Base-by-base conservation (phyloP, 2,113 vertebrate species). In the Tachuris rubrigastra region DNA sequence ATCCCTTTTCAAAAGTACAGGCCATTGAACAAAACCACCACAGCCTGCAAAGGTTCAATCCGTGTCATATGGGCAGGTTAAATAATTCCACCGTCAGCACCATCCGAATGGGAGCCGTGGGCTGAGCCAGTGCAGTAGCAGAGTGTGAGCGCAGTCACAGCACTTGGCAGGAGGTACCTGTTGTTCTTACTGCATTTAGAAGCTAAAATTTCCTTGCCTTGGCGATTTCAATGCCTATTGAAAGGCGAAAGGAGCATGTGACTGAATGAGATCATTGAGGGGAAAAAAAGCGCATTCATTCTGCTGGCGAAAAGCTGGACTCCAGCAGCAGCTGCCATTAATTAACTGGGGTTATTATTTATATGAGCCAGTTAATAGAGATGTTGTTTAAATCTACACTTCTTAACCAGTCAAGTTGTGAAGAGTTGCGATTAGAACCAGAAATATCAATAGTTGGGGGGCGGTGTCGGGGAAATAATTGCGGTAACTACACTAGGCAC, bases 341-440 rank as follows among this genome's bases (percentile, higher is more conserved):
- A 92, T 96, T 96, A 95, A 81, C 85, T 41, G 66, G 85, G 71
- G 55, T 94, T 92, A 92, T 96, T 89, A 93, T 92, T 96, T 94
- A 75, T 65, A 30, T 58, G 49, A 92, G 85, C 60, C 41, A 39
- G 49, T 90, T 93, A 95, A 89, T 83, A 87, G 77, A 81, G 92
- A 53, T 62, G 92, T 50, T 92, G 62, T 76, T 86, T 93, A 89
- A 87, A 86, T 82, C 63, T 85, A 55, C 71, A 46, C 44, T 87
- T 55, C 33, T 92, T 86, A 86, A 28, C 60, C 60, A 78, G 74
- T 72, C 83, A 42, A 35, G 65, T 96, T 95, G 75, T 68, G 66
- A 89, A 52, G 55, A 65, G 5, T 44, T 92, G 69, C 4, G 22
- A 46, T 83, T 83, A 52, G 52, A 72, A 87, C 59, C 73, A 87